These are phyloP conservation scores for Vombatus ursinus DNA, from an alignment of 2,113 vertebrate species.

Conservation along the genomic window DNA sequence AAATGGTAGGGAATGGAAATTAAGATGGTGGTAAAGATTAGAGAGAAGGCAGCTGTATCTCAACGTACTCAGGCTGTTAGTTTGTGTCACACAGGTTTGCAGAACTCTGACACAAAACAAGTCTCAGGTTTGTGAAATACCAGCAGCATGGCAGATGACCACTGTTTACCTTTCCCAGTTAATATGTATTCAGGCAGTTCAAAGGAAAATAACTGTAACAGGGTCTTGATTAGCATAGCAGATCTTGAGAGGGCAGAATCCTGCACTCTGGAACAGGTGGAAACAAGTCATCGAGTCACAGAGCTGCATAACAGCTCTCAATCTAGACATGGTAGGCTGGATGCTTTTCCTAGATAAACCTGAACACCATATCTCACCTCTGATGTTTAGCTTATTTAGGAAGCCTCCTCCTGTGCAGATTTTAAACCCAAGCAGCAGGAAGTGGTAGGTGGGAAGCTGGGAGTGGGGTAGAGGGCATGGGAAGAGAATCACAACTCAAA, in stretches of 20 bases:
- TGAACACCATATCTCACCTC: not conserved
- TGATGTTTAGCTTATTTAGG: slow-evolving; percentile 58
- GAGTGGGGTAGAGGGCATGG: not conserved
- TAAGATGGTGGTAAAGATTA: not conserved
- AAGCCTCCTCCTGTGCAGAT: slow-evolving; percentile 30
- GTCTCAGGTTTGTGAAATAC: not conserved
- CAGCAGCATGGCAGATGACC: not conserved
- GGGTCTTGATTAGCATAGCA: not conserved
- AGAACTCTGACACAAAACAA: not conserved
- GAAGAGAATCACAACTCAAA: not conserved
- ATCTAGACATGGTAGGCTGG: not conserved
- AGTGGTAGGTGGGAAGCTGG: not conserved
- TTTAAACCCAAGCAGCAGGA: not conserved
- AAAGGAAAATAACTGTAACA: not conserved
- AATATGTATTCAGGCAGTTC: not conserved
- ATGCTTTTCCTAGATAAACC: slow-evolving; percentile 55
- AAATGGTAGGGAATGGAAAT: not conserved
- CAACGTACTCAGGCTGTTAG: not conserved
- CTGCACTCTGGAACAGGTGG: not conserved
- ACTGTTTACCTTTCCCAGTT: not conserved
- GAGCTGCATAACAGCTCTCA: slow-evolving; percentile 8
- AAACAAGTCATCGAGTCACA: not conserved
- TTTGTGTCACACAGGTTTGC: not conserved
- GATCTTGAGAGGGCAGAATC: not conserved
- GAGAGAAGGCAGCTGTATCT: not conserved